These are phyloP conservation scores for Lepidostoma basale DNA, from an alignment of 1,140 invertebrate species.

Conservation along the genomic window DNA sequence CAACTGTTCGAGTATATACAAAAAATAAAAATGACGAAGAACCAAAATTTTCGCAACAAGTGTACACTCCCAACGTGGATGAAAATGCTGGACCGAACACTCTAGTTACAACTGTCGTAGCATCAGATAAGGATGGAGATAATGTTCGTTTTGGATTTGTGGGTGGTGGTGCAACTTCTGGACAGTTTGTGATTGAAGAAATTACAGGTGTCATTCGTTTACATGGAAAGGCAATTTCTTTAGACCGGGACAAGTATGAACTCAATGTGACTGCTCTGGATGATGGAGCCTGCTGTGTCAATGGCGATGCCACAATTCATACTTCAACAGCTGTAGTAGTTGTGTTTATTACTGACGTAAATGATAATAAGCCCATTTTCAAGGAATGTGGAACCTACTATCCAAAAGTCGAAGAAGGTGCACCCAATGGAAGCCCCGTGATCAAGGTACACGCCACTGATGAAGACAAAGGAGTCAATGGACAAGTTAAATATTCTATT, in stretches of 20 bases:
- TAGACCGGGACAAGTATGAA: slow-evolving; percentile 91
- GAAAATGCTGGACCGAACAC: slow-evolving; percentile 95
- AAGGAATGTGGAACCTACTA: slow-evolving; percentile 90
- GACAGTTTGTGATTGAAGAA: slow-evolving; percentile 94
- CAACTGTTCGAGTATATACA: slow-evolving; percentile 91
- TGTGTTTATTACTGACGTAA: slow-evolving; percentile 95
- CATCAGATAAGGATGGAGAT: slow-evolving; percentile 94
- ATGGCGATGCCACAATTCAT: slow-evolving; percentile 83
- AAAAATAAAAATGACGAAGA: slow-evolving; percentile 97
- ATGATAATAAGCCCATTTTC: slow-evolving; percentile 94
- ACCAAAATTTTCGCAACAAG: slow-evolving; percentile 94
- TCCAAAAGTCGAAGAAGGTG: slow-evolving; percentile 91
- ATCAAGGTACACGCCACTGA: slow-evolving; percentile 93
- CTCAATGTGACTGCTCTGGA: slow-evolving; percentile 93
- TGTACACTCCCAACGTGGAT: slow-evolving; percentile 94
- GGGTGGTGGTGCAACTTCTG: slow-evolving; percentile 84
- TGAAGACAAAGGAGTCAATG: slow-evolving; percentile 93
- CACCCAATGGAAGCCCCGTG: slow-evolving; percentile 89
- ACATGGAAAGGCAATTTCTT: slow-evolving; percentile 80
- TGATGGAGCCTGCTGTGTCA: slow-evolving; percentile 90
- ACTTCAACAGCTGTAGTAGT: slow-evolving; percentile 95
- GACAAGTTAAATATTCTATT: slow-evolving; percentile 92
- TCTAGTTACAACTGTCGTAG: slow-evolving; percentile 91
- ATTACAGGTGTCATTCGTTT: slow-evolving; percentile 93
- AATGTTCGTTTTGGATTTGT: slow-evolving; percentile 94